A percentile compares a stretch with the other conserved stretches of the same genome.
Conservation (phyloP, 2,888 invertebrate genomes). For the Arge pagana region DNA sequence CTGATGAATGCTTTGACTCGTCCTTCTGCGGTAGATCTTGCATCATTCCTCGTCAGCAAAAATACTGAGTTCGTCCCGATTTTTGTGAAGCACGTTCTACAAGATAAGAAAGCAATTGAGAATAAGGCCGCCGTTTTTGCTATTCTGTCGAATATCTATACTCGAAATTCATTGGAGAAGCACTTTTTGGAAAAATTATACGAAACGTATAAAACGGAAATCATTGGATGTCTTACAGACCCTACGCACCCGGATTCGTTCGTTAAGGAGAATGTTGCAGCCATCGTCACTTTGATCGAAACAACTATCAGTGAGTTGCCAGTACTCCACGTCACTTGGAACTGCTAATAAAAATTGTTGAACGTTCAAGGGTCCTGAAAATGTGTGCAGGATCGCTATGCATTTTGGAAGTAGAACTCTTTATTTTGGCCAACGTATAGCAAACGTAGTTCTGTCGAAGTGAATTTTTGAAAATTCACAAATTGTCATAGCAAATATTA, state of each 20-base stretch:
- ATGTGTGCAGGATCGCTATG: too few species aligned
- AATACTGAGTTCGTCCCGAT: constrained; percentile 59
- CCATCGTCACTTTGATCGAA: constrained; percentile 65
- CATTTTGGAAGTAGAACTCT: too few species aligned
- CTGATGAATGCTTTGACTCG: constrained; percentile 37
- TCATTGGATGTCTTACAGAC: constrained; percentile 60
- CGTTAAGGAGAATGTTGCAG: constrained; percentile 61
- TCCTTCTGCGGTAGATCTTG: constrained; percentile 62
- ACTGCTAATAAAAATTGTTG: too few species aligned
- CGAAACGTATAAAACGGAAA: constrained; percentile 66
- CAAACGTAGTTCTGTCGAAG: too few species aligned
- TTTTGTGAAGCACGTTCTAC: constrained; percentile 59
- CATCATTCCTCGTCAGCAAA: constrained; percentile 64
- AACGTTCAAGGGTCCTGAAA: too few species aligned
- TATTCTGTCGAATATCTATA: constrained; percentile 59
- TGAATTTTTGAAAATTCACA: too few species aligned
- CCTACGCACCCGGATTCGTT: constrained; percentile 36
- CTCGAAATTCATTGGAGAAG: constrained; percentile 55
- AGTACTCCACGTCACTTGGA: too few species aligned
- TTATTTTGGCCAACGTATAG: too few species aligned
- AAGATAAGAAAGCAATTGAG: constrained; percentile 58
- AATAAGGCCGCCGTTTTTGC: constrained; percentile 70
- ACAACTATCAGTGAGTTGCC: constrained; percentile 39
- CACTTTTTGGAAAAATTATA: constrained; percentile 63
- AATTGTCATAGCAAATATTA: too few species aligned